Conservation (phyloP, 2,888 invertebrate species). For the Proisotoma minuta region DNA sequence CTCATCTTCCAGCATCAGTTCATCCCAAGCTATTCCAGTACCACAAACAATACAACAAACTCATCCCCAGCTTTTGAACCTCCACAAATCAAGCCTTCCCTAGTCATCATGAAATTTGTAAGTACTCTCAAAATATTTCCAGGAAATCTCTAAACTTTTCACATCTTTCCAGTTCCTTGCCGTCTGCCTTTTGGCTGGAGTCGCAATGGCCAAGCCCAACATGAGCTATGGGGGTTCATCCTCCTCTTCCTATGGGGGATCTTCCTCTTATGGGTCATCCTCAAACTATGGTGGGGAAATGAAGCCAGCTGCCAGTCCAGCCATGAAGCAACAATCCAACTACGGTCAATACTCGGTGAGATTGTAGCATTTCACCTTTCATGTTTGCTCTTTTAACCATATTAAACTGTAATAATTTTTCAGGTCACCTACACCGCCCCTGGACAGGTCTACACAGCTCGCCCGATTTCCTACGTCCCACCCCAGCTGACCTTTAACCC, state of each 20-base stretch:
- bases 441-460: constrained; percentile 20
- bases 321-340: constrained; percentile 16
- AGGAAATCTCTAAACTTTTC: not conserved
- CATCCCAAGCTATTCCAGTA: no score
- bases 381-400: no score
- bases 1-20: no score
- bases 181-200: constrained; percentile 16
- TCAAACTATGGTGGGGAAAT: constrained; percentile 4
- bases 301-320: not conserved
- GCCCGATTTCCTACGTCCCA: constrained; percentile 21
- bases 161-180: constrained; percentile 14
- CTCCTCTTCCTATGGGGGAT: constrained; percentile 8
- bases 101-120: no score
- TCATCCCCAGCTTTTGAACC: no score
- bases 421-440: constrained; percentile 28
- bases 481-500: constrained; percentile 22
- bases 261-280: not conserved
- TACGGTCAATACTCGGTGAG: not conserved
- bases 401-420: no score
- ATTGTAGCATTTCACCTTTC: no score
- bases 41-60: no score
- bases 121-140: not conserved
- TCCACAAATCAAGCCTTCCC: no score
- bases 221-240: not conserved
- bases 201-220: constrained; percentile 7